Evolutionary conservation across 2,888 invertebrate species (phyloP), one percentile per base, ranked within the genome.

Genomic region (Caenorhabditis uteleia): DNA sequence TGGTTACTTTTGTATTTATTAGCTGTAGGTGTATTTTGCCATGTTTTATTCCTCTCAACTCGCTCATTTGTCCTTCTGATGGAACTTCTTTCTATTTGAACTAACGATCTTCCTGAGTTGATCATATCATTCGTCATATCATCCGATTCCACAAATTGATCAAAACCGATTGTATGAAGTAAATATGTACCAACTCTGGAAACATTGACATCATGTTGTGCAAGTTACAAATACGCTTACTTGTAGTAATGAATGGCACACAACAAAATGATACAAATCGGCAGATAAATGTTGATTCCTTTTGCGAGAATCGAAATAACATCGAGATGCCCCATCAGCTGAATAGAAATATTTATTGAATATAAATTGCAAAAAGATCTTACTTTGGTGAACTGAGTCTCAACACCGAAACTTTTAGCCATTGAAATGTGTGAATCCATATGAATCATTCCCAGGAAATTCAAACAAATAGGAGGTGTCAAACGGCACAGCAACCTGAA

Each of bases 311-410:
- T 92, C 26, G 91, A 90, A 53, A 99, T 90, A 0, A 98, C 94
- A 85, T 97, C 95, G 94, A 98, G 93, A 84, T 98, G 97, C 0
- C 98, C 98, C 97, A 98, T 98, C 77, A 95, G 90, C 89, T 86
- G 76, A n/a, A n/a, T n/a, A n/a, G n/a, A n/a, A n/a, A n/a, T n/a
- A n/a, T n/a, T n/a, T n/a, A n/a, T n/a, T n/a, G n/a, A n/a, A n/a
- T n/a, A n/a, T n/a, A n/a, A n/a, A n/a, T n/a, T n/a, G n/a, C n/a
- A n/a, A n/a, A n/a, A n/a, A n/a, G n/a, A n/a, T n/a, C n/a, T 7
- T n/a, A 87, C 87, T 84, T 91, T 90, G 0, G 97, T 98, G 82
- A 97, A 98, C 77, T 91, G 90, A 0, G 97, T 97, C 86, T 88
- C 95, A 7, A 78, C 77, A 12, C 78, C 79, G 25, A 69, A 70